Evolutionary conservation across 2,888 invertebrate species (phyloP).

Genomic region (Pasiphila rectangulata): DNA sequence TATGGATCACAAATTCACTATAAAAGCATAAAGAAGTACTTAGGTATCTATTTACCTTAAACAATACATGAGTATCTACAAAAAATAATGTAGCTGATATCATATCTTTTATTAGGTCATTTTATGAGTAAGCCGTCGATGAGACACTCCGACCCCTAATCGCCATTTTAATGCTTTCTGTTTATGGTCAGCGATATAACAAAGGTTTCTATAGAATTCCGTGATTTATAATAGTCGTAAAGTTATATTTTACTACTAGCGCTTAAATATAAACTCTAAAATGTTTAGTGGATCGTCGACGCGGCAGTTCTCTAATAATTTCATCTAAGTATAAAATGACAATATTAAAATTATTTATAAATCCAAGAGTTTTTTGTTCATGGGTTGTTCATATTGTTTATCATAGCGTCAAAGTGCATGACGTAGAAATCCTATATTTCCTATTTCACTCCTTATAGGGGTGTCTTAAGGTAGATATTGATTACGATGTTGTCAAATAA

Average conservation of each 20-base stretch:
- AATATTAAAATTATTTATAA: not conserved
- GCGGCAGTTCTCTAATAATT: conserved; percentile 10
- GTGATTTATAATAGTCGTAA: conserved; percentile 49
- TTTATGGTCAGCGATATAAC: conserved; percentile 50
- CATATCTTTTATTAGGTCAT: conserved; percentile 36
- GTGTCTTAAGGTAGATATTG: conserved; percentile 57
- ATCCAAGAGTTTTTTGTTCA: not conserved
- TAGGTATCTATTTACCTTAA: too few relatives aligned
- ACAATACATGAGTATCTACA: not conserved
- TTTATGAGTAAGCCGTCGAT: conserved; percentile 46
- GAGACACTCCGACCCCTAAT: conserved; percentile 51
- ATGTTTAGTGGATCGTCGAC: conserved; percentile 20
- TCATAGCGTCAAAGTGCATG: not conserved
- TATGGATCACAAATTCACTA: too few relatives aligned
- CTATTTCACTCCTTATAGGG: conserved; percentile 44
- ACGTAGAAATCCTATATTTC: conserved; percentile 24
- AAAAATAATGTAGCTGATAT: conserved; percentile 17
- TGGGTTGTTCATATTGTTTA: not conserved
- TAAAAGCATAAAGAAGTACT: too few relatives aligned
- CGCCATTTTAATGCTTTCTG: conserved; percentile 52
- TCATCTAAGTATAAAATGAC: conserved; percentile 12
- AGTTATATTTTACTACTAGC: conserved; percentile 37
- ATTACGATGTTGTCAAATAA: conserved; percentile 56
- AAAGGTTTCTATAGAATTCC: conserved; percentile 45
- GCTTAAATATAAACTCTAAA: conserved; percentile 33